phyloP scores from a whole-genome alignment of 2,113 vertebrate genomes.

The Stegastes partitus region DNA sequence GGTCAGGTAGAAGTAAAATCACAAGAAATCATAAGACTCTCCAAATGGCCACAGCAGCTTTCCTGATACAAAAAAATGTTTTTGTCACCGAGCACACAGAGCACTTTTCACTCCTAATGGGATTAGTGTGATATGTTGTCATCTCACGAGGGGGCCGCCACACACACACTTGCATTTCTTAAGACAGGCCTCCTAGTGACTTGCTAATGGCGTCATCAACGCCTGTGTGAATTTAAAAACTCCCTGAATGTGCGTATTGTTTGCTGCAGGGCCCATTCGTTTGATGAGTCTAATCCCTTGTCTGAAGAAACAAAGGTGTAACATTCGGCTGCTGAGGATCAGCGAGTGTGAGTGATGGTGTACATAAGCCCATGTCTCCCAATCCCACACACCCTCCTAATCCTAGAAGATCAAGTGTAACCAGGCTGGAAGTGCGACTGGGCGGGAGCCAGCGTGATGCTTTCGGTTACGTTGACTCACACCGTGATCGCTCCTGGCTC shows the following conservation, averaged over 20 bases:
- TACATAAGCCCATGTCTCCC: conserved; percentile 53
- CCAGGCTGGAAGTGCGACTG: conserved; percentile 56
- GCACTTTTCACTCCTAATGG: conserved; percentile 50
- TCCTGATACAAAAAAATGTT: conserved; percentile 1
- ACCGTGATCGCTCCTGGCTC: conserved; percentile 34
- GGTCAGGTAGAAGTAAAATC: conserved; percentile 16
- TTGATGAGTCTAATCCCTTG: conserved; percentile 68
- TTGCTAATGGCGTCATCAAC: conserved; percentile 47
- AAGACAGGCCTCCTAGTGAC: conserved; percentile 36
- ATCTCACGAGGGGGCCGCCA: conserved; percentile 23
- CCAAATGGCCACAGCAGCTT: not conserved
- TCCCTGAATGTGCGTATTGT: conserved; percentile 62
- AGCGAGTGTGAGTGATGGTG: conserved; percentile 50
- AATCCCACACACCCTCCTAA: conserved; percentile 67
- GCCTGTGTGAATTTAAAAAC: conserved; percentile 50
- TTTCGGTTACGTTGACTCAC: conserved; percentile 52
- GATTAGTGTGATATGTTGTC: conserved; percentile 65
- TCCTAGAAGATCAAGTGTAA: conserved; percentile 67
- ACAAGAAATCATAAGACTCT: not conserved
- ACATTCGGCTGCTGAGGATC: conserved; percentile 52
- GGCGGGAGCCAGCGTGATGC: conserved; percentile 42
- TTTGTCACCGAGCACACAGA: conserved; percentile 15
- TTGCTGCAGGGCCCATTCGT: conserved; percentile 46
- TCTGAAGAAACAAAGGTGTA: conserved; percentile 75
- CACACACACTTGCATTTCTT: conserved; percentile 31